Base-by-base conservation (phyloP, 2,797 vertebrate species). In the Brachymystax lenok region DNA sequence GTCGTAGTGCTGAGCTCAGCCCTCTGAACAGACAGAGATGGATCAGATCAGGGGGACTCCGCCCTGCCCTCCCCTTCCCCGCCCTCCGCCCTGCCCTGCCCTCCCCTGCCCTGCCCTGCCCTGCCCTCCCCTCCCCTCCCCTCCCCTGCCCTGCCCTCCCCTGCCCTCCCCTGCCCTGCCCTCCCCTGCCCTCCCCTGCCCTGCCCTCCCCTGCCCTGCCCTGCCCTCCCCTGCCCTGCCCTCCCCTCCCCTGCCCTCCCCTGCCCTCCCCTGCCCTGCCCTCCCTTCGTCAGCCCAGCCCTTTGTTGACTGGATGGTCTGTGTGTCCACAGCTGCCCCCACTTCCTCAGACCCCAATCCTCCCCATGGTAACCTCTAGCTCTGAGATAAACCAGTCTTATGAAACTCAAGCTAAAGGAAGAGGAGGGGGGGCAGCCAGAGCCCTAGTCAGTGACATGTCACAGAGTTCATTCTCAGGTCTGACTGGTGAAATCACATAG, bases 1-100 rank as follows among this genome's bases (percentile, higher is more conserved):
- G 84, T 86, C 74, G 88, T 85, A 82, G 80, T 71, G 89, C 92
- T 93, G 93, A 93, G 91, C 88, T 90, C 91, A 92, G 92, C 92
- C 88, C 86, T 88, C 87, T 85, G 84, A 75, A 73, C 85, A 73
- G 91, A 92, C 93, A 91, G 88, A 92, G 93, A 93, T 91, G 85
- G 88, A 64, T 64, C 61, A 27, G 61, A 93, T 92, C 87, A 83
- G 86, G 82, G 84, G 67, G 71, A 79, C 35, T 51, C 67, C 40
- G 71, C 30, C 30, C 30, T 4, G 30, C 33, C 1, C 33, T 35
- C 1, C 33, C 33, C 33, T 35, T 7, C 0, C 33, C 6, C 33
- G 1, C 5, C 33, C 30, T 5, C 30, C 30, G 0, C 33, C 33
- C 33, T 35, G 0, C 33, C 33, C 33, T 33, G 5, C 5, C 5